phyloP scores from a whole-genome alignment of 2,113 vertebrate species.

The Lophius piscatorius region DNA sequence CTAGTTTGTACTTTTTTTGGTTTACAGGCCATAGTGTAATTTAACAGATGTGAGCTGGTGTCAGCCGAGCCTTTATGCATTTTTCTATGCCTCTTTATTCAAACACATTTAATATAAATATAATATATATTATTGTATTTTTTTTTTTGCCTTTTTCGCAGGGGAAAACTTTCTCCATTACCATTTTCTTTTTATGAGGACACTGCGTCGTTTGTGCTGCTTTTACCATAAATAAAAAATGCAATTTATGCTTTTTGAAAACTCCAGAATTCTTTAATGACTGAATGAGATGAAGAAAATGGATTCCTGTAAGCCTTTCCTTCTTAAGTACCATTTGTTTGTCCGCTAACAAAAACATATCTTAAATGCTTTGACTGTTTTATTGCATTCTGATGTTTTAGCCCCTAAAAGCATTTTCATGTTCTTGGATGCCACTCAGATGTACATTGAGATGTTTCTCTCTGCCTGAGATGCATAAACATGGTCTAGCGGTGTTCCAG shows the following conservation, averaged over 20 bases:
- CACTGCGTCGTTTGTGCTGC: neutral
- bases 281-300: neutral
- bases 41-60: too few species aligned
- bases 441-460: constrained; percentile 13
- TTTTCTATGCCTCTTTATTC: neutral
- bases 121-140: too few species aligned
- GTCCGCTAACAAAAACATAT: too few species aligned
- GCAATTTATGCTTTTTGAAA: neutral
- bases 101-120: too few species aligned
- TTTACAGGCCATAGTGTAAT: too few species aligned
- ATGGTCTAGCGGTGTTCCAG: constrained; percentile 9
- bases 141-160: neutral
- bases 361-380: constrained; percentile 17
- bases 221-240: neutral
- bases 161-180: neutral
- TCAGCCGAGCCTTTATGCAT: too few species aligned
- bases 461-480: constrained; percentile 20
- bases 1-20: too few species aligned
- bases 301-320: too few species aligned
- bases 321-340: too few species aligned
- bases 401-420: constrained; percentile 63
- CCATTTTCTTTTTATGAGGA: neutral
- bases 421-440: constrained; percentile 30
- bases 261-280: neutral
- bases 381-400: constrained; percentile 37